Evolutionary conservation across 2,888 invertebrate genomes (phyloP).

Genomic region (Caenorhabditis sp.): DNA sequence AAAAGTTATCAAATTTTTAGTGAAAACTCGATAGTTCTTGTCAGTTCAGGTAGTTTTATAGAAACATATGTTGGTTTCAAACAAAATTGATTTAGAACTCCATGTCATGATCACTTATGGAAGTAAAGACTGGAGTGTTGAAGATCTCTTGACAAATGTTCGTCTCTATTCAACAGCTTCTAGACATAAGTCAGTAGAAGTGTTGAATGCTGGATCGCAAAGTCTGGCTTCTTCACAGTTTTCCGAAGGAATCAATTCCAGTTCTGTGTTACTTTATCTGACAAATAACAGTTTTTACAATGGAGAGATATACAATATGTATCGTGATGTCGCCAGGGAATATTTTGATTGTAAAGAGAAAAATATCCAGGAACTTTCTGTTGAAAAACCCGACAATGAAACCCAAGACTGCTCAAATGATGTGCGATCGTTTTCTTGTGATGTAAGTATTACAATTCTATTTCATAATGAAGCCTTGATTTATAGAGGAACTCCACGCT

Average conservation of each 20-base stretch:
- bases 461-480: background rate
- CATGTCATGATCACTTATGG: background rate
- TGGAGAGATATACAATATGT: background rate
- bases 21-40: constrained; percentile 25
- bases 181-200: background rate
- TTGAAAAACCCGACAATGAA: too few species aligned
- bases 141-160: background rate
- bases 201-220: background rate
- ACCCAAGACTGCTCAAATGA: constrained; percentile 10
- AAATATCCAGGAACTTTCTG: background rate
- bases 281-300: background rate
- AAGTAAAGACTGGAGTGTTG: background rate
- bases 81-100: background rate
- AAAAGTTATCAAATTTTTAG: constrained; percentile 13
- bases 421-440: constrained; percentile 11
- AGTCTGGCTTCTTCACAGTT: background rate
- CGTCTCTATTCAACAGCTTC: background rate
- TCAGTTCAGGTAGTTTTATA: constrained; percentile 11
- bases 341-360: constrained; percentile 13
- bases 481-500: constrained; percentile 25
- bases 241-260: background rate
- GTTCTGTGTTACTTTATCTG: background rate
- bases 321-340: background rate
- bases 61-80: background rate
- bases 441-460: constrained; percentile 8